These are phyloP conservation scores for Drosophila nasuta DNA, from an alignment of 1,140 invertebrate species.

Conservation along the genomic window DNA sequence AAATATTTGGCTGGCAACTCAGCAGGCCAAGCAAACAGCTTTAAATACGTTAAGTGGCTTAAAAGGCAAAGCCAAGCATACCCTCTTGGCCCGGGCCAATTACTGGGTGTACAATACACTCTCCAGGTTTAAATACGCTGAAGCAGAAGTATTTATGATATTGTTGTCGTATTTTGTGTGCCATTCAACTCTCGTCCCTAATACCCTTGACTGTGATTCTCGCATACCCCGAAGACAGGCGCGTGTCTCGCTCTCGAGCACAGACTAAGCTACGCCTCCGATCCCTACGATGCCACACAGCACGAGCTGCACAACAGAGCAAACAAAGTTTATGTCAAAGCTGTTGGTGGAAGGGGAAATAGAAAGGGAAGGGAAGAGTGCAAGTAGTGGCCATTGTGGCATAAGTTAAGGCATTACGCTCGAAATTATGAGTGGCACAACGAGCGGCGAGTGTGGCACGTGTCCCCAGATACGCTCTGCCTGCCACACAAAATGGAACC, in stretches of 20 bases:
- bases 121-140: neutral
- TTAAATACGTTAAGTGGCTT: conserved; percentile 36
- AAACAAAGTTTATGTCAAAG: conserved; percentile 17
- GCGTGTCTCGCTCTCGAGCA: neutral
- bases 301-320: conserved; percentile 23
- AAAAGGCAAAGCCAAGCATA: neutral
- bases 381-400: conserved; percentile 3
- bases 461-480: neutral
- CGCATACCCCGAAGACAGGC: neutral
- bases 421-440: conserved; percentile 17
- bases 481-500: conserved; percentile 17
- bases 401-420: conserved; percentile 19
- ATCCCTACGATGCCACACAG: neutral
- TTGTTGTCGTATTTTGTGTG: conserved; percentile 11
- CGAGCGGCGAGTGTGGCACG: conserved; percentile 3
- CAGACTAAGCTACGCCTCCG: neutral
- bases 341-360: neutral
- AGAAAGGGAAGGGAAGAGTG: neutral
- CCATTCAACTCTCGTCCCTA: neutral
- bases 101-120: conserved; percentile 3
- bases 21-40: conserved; percentile 15
- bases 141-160: conserved; percentile 18
- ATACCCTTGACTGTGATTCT: conserved; percentile 30
- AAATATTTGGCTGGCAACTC: conserved; percentile 36
- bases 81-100: neutral